Conservation (phyloP, 2,113 vertebrate species). For the Corythornis vintsioides region DNA sequence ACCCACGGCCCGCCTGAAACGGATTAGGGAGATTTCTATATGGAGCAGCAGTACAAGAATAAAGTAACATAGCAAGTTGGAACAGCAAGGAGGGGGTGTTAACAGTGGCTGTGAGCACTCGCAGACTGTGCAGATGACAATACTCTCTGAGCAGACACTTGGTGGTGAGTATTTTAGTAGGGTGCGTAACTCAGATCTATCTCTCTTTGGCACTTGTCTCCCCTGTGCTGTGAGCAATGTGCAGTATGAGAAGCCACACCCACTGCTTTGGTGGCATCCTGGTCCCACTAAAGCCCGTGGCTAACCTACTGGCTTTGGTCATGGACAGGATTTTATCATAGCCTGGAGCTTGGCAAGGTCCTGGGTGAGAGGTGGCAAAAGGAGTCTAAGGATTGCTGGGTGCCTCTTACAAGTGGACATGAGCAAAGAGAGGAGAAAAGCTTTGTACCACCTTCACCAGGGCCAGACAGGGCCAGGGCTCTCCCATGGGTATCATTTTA, state of each 20-base stretch:
- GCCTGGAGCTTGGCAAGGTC: background rate
- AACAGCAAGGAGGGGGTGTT: background rate
- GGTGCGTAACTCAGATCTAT: rapidly evolving
- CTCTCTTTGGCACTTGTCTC: background rate
- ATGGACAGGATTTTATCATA: background rate
- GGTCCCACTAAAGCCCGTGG: background rate
- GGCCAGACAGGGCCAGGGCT: background rate
- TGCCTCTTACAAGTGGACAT: background rate
- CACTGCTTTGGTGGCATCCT: background rate
- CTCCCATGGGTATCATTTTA: background rate
- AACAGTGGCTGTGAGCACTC: background rate
- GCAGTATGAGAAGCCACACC: background rate
- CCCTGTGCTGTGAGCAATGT: background rate
- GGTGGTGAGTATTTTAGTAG: background rate
- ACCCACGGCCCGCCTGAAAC: conserved; percentile 48
- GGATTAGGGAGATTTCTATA: conserved; percentile 22
- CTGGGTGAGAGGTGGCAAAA: background rate
- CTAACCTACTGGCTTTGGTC: background rate
- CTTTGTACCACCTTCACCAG: rapidly evolving
- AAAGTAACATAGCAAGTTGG: background rate
- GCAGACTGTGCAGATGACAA: background rate
- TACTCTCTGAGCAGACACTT: background rate
- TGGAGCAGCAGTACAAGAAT: background rate
- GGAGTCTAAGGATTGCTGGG: background rate
- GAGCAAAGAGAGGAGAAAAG: background rate